Evolutionary conservation across 2,888 invertebrate species (phyloP).

Genomic region (Leptarthrus brevirostris): DNA sequence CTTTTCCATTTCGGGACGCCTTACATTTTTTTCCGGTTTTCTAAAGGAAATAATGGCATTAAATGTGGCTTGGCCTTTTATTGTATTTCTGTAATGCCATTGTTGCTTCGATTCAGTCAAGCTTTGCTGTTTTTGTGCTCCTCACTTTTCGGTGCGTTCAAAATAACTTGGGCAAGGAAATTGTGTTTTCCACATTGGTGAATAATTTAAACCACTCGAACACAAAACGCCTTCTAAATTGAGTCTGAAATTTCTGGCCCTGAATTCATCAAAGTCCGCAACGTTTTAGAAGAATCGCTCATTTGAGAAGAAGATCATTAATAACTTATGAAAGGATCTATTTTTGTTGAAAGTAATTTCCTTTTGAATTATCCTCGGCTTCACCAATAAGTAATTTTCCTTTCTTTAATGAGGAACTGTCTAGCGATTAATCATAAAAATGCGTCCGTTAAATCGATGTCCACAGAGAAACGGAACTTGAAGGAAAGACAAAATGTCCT

Average conservation of each 20-base stretch:
- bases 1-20: slow-evolving; percentile 10
- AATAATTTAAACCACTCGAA: slow-evolving; percentile 11
- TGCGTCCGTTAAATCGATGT: background rate
- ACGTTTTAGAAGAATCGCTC: background rate
- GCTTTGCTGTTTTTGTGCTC: slow-evolving; percentile 19
- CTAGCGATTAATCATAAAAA: background rate
- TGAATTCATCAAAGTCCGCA: background rate
- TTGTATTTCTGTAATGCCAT: slow-evolving; percentile 26
- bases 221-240: background rate
- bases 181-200: slow-evolving; percentile 32
- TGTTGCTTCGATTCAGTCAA: slow-evolving; percentile 3
- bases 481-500: background rate
- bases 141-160: background rate
- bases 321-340: background rate
- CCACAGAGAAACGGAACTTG: background rate
- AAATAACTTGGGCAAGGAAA: slow-evolving; percentile 28
- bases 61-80: slow-evolving; percentile 34
- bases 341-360: background rate
- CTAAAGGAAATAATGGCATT: slow-evolving; percentile 32
- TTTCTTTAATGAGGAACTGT: background rate
- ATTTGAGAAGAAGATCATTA: background rate
- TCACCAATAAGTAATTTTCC: background rate
- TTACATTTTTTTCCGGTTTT: slow-evolving; percentile 3
- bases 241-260: background rate
- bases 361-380: background rate